These are phyloP conservation scores for Heliothis subflexa DNA, from an alignment of 1,140 invertebrate species.

Conservation along the genomic window DNA sequence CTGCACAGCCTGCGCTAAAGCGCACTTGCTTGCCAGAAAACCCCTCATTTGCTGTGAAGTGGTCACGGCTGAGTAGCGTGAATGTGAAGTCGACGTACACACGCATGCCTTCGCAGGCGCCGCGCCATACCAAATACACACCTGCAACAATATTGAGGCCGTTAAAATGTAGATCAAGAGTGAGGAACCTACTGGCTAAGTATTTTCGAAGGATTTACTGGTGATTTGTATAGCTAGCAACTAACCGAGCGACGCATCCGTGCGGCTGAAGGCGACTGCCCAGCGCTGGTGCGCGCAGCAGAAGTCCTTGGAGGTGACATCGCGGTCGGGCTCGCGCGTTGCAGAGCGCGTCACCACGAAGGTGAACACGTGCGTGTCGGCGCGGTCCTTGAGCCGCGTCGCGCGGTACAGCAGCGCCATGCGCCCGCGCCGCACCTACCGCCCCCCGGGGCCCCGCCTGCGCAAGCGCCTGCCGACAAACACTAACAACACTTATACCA, in stretches of 20 bases:
- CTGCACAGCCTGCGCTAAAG: slow-evolving; percentile 91
- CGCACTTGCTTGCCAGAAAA: slow-evolving; percentile 92
- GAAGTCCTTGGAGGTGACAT: slow-evolving; percentile 94
- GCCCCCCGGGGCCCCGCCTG: slow-evolving; percentile 62
- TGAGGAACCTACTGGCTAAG: too few relatives aligned
- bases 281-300: slow-evolving; percentile 94
- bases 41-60: slow-evolving; percentile 94
- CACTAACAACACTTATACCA: neutral
- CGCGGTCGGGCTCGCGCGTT: slow-evolving; percentile 92
- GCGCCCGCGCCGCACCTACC: slow-evolving; percentile 59
- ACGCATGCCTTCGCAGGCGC: slow-evolving; percentile 90
- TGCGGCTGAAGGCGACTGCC: slow-evolving; percentile 94
- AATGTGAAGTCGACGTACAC: slow-evolving; percentile 95
- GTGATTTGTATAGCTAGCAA: neutral
- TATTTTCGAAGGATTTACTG: too few relatives aligned
- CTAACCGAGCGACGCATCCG: slow-evolving; percentile 88
- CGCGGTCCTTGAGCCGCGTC: slow-evolving; percentile 93
- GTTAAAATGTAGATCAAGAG: neutral
- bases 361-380: slow-evolving; percentile 94
- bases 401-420: slow-evolving; percentile 95
- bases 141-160: slow-evolving; percentile 87
- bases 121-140: slow-evolving; percentile 93
- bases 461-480: slow-evolving; percentile 61
- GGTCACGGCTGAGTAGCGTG: slow-evolving; percentile 94
- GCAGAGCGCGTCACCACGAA: slow-evolving; percentile 94